These are phyloP conservation scores for Meriones unguiculatus DNA, from an alignment of 2,113 vertebrate genomes.

Conservation along the genomic window DNA sequence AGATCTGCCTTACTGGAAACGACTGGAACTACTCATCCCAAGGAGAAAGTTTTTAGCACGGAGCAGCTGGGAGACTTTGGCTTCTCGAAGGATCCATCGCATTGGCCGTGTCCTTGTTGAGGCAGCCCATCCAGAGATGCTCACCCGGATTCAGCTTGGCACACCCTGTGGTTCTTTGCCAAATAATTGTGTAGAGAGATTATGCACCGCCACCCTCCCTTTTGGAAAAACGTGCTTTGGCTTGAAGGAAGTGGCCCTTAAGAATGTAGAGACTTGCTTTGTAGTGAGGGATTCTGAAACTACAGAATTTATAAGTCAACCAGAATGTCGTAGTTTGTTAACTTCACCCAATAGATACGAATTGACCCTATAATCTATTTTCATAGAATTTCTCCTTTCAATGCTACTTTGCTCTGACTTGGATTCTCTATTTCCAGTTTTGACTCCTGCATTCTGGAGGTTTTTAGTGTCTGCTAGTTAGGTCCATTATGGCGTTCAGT, in stretches of 20 bases:
- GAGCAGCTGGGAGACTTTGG: neutral
- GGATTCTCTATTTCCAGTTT: neutral
- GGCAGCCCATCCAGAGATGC: neutral
- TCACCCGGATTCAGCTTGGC: neutral
- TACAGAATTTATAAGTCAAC: neutral
- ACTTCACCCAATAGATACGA: neutral
- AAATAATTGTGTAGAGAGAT: neutral
- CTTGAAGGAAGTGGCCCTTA: neutral
- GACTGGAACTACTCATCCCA: neutral
- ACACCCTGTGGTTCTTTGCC: neutral
- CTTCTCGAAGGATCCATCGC: neutral
- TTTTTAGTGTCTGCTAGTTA: neutral
- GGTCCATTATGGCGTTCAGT: neutral
- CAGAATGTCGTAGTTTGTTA: neutral
- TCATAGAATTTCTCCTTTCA: neutral
- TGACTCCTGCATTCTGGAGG: neutral
- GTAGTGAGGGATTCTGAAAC: neutral
- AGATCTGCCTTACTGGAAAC: neutral
- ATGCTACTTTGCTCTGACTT: neutral
- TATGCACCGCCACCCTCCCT: neutral
- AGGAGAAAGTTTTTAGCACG: conserved; percentile 32
- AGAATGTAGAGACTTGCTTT: neutral
- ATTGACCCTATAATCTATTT: neutral
- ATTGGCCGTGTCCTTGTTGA: neutral
- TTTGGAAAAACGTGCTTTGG: conserved; percentile 1